Percentiles rank a stretch among this genome's conserved stretches.
Conservation (phyloP, 1,140 invertebrate genomes). For the Cydia pomonella region DNA sequence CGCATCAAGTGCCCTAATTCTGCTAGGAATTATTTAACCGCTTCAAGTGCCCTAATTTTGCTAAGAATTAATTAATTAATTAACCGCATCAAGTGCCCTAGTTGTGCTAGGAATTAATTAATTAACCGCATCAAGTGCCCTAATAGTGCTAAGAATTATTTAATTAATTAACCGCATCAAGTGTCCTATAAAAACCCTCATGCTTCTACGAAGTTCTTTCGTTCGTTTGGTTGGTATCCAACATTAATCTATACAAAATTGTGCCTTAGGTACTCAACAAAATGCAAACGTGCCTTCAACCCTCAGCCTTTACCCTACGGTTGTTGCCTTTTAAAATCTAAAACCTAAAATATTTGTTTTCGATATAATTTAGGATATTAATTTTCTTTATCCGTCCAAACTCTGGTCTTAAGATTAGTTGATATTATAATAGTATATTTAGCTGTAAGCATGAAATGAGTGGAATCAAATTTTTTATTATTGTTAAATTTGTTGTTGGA, state of each 20-base stretch:
- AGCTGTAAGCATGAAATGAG: constrained; percentile 29
- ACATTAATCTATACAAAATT: not conserved
- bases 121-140: too few species aligned
- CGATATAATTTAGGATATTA: constrained; percentile 28
- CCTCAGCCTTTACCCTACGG: constrained; percentile 28
- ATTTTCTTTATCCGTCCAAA: constrained; percentile 44
- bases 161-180: too few species aligned
- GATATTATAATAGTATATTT: constrained; percentile 33
- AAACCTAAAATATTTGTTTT: constrained; percentile 3
- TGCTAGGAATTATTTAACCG: too few species aligned
- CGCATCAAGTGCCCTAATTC: too few species aligned
- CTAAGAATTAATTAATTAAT: too few species aligned
- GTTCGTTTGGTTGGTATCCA: too few species aligned
- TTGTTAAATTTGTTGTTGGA: constrained; percentile 42
- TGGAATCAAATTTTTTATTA: constrained; percentile 36
- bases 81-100: too few species aligned
- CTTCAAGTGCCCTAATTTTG: too few species aligned
- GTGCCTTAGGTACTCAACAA: constrained; percentile 26
- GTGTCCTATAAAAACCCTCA: too few species aligned
- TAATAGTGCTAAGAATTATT: too few species aligned
- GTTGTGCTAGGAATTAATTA: too few species aligned
- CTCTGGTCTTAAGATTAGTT: constrained; percentile 49
- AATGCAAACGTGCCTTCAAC: constrained; percentile 36
- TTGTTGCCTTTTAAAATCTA: not conserved
- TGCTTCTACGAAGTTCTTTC: too few species aligned